Conservation (phyloP, 2,797 vertebrate species). For the Myiotriccus ornatus region DNA sequence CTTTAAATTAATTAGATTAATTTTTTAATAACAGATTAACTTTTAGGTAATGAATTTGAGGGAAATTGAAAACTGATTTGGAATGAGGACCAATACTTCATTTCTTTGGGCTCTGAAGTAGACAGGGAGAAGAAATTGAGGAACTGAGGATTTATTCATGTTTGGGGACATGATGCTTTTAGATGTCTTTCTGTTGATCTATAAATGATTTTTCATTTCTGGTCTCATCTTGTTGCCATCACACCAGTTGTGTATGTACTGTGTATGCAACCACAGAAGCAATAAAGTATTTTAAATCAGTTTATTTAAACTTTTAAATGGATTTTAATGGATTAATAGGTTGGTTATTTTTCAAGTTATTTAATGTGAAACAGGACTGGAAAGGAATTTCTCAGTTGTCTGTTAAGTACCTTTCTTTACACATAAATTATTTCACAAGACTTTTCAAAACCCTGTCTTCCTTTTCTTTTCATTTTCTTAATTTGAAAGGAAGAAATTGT, state of each 20-base stretch:
- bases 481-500: not conserved
- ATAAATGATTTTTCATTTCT: not conserved
- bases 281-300: slow-evolving; percentile 9
- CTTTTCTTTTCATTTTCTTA: not conserved
- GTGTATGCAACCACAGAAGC: slow-evolving; percentile 5
- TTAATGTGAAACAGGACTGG: not conserved
- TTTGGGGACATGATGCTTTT: not conserved
- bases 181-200: not conserved
- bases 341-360: not conserved
- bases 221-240: not conserved
- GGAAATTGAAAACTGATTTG: not conserved
- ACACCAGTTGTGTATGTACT: not conserved
- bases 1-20: not conserved
- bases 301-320: not conserved
- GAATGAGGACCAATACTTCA: not conserved
- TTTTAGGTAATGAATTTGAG: not conserved
- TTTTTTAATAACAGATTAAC: not conserved
- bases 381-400: not conserved
- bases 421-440: not conserved
- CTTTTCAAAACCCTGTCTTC: not conserved
- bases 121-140: not conserved
- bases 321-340: not conserved
- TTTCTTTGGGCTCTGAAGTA: not conserved
- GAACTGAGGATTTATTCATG: not conserved
- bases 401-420: not conserved